phyloP scores from a whole-genome alignment of 2,113 vertebrate genomes.

The Zeus faber region DNA sequence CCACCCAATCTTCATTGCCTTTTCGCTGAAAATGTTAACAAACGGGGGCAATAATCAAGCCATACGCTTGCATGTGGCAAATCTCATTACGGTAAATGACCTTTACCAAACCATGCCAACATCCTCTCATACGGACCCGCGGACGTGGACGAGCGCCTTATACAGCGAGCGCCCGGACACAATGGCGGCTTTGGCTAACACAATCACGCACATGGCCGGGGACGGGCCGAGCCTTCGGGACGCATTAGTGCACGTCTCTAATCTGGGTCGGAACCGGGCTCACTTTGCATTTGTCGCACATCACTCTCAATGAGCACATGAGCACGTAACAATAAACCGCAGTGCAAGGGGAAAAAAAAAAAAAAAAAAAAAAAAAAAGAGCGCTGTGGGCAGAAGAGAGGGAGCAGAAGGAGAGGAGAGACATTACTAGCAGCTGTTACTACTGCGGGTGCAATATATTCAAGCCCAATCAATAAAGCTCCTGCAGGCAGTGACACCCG shows the following conservation, averaged over 20 bases:
- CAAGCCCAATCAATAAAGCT: constrained; percentile 89
- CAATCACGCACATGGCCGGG: constrained; percentile 62
- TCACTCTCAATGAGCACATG: constrained; percentile 68
- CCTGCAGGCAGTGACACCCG: constrained; percentile 84
- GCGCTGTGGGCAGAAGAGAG: constrained; percentile 55
- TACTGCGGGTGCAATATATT: constrained; percentile 86
- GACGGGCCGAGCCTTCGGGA: constrained; percentile 66
- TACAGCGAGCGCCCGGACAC: constrained; percentile 19
- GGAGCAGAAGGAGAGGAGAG: constrained; percentile 60
- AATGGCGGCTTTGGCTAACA: constrained; percentile 63
- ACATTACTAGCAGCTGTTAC: constrained; percentile 85
- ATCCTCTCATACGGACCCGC: constrained; percentile 55
- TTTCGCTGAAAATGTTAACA: constrained; percentile 68
- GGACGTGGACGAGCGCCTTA: constrained; percentile 33
- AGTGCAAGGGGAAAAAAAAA: too few species aligned
- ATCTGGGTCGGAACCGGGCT: constrained; percentile 76
- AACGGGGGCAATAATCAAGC: constrained; percentile 68
- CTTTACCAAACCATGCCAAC: constrained; percentile 70
- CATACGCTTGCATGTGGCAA: constrained; percentile 72
- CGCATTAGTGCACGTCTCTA: constrained; percentile 56
- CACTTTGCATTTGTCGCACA: constrained; percentile 78
- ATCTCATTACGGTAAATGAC: constrained; percentile 74
- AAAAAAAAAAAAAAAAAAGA: too few species aligned
- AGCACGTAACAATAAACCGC: constrained; percentile 54
- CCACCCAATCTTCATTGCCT: constrained; percentile 56